Base-by-base conservation (phyloP, 2,113 vertebrate genomes). In the Collichthys lucidus region DNA sequence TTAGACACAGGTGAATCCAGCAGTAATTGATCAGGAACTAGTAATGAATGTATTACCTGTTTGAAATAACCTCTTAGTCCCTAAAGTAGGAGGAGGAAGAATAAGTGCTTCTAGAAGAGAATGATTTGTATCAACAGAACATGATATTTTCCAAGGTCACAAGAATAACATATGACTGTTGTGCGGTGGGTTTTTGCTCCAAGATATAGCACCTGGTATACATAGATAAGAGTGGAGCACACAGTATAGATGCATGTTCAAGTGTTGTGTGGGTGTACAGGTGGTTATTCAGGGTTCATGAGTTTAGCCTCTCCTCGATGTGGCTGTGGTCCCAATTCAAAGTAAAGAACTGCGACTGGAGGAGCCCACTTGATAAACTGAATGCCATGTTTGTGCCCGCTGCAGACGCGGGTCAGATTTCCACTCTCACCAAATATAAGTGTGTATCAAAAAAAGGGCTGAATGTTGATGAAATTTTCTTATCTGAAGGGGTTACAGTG, bases 221-320 rank as follows among this genome's bases (percentile, higher is more conserved):
- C 44, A 46, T 62, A 74, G 46, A 79, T 76, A 62, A 81, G 74
- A 72, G 26, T 60, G 74, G 69, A 60, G 35, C 66, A 4, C 65
- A 55, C 16, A 0, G 59, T 24, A 10, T 42, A 60, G 70, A 69
- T 57, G 16, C 56, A 42, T 31, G 16, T 55, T 66, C 0, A n/a
- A 75, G 74, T 79, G 63, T 49, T 65, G 72, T 61, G 42, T 66
- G 29, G 71, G 61, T 47, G 53, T 65, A 17, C n/a, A 24, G 47
- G 40, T 31, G 15, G 42, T 77, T 77, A 26, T 71, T 56, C 57
- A 71, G 61, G 56, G 55, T 67, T 55, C 55, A 12, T 12, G 35
- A 10, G 50, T 74, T 71, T 29, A 72, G 61, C 50, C 73, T 68
- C 79, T 68, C 11, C 5, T 68, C 26, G 60, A 31, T 63, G n/a